Conservation (phyloP, 2,113 vertebrate species). For the Aspiorhynchus laticeps region DNA sequence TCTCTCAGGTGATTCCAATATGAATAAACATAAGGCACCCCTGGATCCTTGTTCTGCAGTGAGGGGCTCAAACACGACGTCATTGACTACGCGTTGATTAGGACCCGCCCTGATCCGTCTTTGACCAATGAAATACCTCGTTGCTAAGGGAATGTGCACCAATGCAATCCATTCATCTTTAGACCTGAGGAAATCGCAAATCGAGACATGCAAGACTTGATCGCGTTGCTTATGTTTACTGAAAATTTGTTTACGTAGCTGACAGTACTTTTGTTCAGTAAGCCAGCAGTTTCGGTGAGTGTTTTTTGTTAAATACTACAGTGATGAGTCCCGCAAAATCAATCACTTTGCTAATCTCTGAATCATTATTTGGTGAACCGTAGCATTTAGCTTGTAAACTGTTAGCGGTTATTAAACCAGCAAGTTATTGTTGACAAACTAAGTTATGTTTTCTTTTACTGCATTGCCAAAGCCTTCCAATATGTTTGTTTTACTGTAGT, state of each 20-base stretch:
- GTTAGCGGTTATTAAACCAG: neutral
- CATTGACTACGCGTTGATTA: neutral
- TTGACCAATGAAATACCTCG: conserved; percentile 12
- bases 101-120: neutral
- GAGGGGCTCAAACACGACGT: neutral
- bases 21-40: no score
- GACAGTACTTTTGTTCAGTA: neutral
- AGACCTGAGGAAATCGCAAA: neutral
- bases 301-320: neutral
- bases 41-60: no score
- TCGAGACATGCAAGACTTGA: neutral
- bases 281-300: conserved; percentile 19
- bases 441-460: neutral
- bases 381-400: conserved; percentile 12
- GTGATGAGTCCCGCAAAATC: no score
- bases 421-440: neutral
- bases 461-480: neutral
- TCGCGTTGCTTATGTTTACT: neutral
- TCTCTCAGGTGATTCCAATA: no score
- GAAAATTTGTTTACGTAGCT: neutral
- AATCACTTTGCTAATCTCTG: neutral
- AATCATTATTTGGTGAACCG: neutral
- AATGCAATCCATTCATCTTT: conserved; percentile 18
- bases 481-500: neutral
- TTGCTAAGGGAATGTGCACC: conserved; percentile 1